Evolutionary conservation across 2,113 vertebrate species (phyloP), one percentile per base, ranked within the genome.

Genomic region (Halcyon senegalensis): DNA sequence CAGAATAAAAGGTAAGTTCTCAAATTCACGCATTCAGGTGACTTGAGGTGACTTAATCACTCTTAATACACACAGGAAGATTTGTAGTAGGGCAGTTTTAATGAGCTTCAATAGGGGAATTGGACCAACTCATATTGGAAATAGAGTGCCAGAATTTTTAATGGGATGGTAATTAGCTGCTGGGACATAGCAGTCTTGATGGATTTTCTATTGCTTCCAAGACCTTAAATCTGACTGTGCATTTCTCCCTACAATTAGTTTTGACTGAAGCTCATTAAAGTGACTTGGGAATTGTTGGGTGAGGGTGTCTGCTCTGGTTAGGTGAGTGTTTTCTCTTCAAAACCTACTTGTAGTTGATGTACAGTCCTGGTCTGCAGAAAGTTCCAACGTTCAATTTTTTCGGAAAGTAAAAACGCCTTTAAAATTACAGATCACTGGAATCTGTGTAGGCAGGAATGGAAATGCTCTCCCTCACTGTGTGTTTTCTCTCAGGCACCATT

Each of bases 121-220:
- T 91, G 81, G 86, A 89, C 56, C 59, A 89, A 92, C 56, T 92
- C 51, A 44, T 67, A 89, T 63, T 60, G 80, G 70, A 96, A 95
- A 87, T 72, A 81, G 56, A 87, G 75, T 96, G 90, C 88, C 72
- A 87, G 1, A 64, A 84, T 90, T 95, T 90, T 80, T 93, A 93
- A 95, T 95, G 66, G 69, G 68, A 75, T 93, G 76, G 53, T 95
- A 94, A 95, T 95, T 94, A 94, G 80, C 75, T 91, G 59, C 56
- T 80, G 72, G 64, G 66, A 93, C 13, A 4, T 30, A 78, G 60
- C 90, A 75, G 51, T 86, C 33, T 3, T 86, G 87, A 91, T 94
- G 48, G 90, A 95, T 96, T 94, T 94, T 86, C 80, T 51, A 23
- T 96, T 88, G 78, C 39, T 95, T 92, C 67, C 50, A 82, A 79